Percentiles rank a stretch among this genome's conserved stretches.
These are phyloP conservation scores for Ladona fulva DNA, from an alignment of 1,140 invertebrate species.

Conservation along the genomic window DNA sequence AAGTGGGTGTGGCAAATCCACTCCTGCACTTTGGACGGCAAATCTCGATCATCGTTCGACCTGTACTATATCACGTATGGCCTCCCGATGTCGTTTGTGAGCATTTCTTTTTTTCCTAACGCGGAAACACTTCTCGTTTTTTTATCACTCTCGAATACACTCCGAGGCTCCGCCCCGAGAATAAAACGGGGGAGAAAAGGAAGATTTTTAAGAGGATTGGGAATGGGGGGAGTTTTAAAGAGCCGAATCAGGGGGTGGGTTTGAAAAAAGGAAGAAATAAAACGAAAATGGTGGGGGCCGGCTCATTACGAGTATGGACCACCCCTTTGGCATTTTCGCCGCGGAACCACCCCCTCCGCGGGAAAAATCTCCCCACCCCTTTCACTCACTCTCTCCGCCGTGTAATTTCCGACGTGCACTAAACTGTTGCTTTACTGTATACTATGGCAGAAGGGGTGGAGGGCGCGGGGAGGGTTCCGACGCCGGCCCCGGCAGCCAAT, in stretches of 20 bases:
- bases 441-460: not conserved
- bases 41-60: constrained; percentile 8
- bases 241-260: not conserved
- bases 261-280: not conserved
- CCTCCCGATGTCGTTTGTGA: not conserved
- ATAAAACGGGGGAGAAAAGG: not conserved
- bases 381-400: not conserved
- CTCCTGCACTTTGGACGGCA: not conserved
- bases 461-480: not conserved
- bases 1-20: not conserved
- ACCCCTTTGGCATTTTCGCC: not conserved
- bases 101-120: not conserved
- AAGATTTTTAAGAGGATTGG: not conserved
- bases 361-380: not conserved
- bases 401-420: not conserved
- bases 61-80: not conserved
- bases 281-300: not conserved
- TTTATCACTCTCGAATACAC: not conserved
- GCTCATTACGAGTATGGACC: not conserved
- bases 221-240: too few species aligned
- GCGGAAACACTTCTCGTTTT: not conserved
- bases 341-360: not conserved
- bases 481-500: not conserved
- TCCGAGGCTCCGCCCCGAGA: not conserved
- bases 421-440: not conserved